These are phyloP conservation scores for Volucella zonaria DNA, from an alignment of 2,888 invertebrate species.

Conservation along the genomic window DNA sequence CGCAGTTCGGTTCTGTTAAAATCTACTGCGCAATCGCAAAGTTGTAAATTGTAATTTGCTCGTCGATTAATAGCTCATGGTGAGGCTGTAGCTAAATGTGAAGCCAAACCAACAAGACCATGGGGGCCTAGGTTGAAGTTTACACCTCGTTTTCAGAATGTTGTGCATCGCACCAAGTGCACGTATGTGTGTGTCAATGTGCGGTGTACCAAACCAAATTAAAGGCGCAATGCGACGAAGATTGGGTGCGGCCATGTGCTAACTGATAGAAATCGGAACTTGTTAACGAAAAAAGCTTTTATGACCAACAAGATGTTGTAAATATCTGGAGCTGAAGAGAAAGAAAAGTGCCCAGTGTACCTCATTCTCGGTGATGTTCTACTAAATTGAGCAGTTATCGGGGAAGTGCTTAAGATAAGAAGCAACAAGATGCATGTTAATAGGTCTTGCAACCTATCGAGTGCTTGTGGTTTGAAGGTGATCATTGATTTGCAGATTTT, in stretches of 20 bases:
- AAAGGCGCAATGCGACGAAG: constrained; percentile 40
- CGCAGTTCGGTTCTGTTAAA: not conserved
- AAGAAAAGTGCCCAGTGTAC: constrained; percentile 9
- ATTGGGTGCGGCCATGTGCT: constrained; percentile 57
- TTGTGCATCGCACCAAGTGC: not conserved
- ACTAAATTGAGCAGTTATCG: constrained; percentile 64
- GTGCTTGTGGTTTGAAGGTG: constrained; percentile 11
- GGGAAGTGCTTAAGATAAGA: constrained; percentile 40
- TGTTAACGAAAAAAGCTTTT: constrained; percentile 70
- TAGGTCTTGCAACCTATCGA: not conserved
- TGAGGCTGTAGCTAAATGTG: not conserved
- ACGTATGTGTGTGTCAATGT: too few relatives aligned
- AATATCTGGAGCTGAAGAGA: constrained; percentile 54
- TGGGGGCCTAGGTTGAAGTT: constrained; percentile 47
- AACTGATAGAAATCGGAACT: constrained; percentile 64
- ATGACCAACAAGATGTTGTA: constrained; percentile 48
- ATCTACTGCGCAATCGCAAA: constrained; percentile 40
- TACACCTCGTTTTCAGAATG: constrained; percentile 59
- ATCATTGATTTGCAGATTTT: constrained; percentile 7
- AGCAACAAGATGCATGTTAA: not conserved
- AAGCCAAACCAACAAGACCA: constrained; percentile 5
- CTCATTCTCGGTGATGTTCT: constrained; percentile 16
- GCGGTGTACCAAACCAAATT: constrained; percentile 55
- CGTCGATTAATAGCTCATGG: constrained; percentile 71
- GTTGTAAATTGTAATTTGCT: constrained; percentile 72